phyloP scores from a whole-genome alignment of 2,888 invertebrate genomes.

The Elgonia sp. region DNA sequence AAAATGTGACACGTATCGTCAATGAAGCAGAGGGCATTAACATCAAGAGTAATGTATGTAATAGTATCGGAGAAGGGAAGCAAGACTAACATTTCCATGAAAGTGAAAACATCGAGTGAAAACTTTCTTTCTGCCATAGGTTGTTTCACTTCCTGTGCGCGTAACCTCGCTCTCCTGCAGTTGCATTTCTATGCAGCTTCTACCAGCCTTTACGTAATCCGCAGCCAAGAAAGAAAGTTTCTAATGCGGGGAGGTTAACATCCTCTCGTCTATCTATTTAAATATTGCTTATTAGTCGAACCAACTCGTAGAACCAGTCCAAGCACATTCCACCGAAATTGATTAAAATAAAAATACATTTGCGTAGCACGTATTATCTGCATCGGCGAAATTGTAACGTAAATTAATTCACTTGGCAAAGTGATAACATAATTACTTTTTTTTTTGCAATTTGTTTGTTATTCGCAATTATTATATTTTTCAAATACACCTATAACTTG shows the following conservation, averaged over 20 bases:
- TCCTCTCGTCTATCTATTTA: conserved; percentile 83
- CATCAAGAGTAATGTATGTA: conserved; percentile 81
- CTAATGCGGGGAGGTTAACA: conserved; percentile 85
- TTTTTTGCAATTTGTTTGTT: background rate
- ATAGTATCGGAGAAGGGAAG: conserved; percentile 78
- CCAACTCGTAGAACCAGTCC: conserved; percentile 76
- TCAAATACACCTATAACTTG: too few relatives aligned
- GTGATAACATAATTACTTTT: background rate
- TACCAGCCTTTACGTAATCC: conserved; percentile 85
- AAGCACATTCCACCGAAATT: conserved; percentile 76
- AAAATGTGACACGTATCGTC: conserved; percentile 73
- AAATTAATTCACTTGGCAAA: conserved; percentile 5
- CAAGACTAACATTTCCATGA: conserved; percentile 85
- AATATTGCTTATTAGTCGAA: conserved; percentile 79
- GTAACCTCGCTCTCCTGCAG: conserved; percentile 84
- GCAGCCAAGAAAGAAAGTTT: conserved; percentile 86
- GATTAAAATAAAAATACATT: conserved; percentile 49
- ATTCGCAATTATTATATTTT: background rate
- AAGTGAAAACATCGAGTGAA: conserved; percentile 86
- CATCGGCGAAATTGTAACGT: conserved; percentile 3
- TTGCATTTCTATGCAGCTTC: conserved; percentile 85
- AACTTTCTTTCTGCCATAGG: conserved; percentile 86
- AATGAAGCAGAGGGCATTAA: conserved; percentile 80
- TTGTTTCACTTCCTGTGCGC: conserved; percentile 87
- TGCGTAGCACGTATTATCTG: conserved; percentile 28